These are phyloP conservation scores for Pterostichus madidus DNA, from an alignment of 2,888 invertebrate genomes.

Conservation along the genomic window DNA sequence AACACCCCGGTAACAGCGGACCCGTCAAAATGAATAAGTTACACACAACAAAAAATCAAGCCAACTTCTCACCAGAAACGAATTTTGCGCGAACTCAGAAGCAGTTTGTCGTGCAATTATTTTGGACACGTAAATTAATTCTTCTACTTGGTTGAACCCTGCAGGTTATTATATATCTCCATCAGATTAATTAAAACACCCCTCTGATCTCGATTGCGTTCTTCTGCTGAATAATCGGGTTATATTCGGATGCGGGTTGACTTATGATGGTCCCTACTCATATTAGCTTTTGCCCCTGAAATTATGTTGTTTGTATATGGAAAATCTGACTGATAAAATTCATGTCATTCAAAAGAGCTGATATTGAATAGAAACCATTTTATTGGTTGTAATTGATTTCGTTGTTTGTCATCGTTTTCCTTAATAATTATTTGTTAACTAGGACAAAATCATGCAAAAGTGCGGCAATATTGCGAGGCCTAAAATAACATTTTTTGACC, in stretches of 20 bases:
- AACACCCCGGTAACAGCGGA: conserved; percentile 1
- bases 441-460: too few relatives aligned
- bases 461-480: too few relatives aligned
- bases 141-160: neutral
- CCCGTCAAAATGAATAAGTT: conserved; percentile 52
- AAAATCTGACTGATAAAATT: too few relatives aligned
- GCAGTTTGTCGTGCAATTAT: conserved; percentile 35
- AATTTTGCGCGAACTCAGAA: neutral
- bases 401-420: too few relatives aligned
- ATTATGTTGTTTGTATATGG: too few relatives aligned
- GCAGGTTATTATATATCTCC: conserved; percentile 30
- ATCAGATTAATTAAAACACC: conserved; percentile 28
- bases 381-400: too few relatives aligned
- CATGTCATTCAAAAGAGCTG: too few relatives aligned
- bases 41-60: conserved; percentile 20
- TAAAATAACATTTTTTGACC: too few relatives aligned
- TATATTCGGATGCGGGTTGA: neutral
- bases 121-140: conserved; percentile 51
- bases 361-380: too few relatives aligned
- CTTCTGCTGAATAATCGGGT: conserved; percentile 24
- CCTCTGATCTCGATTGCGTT: conserved; percentile 9
- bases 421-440: too few relatives aligned
- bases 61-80: conserved; percentile 10
- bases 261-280: neutral
- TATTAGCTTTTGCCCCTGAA: too few relatives aligned